Percentiles rank a stretch among this genome's conserved stretches.
Conservation (phyloP, 2,888 invertebrate genomes). For the Lypha dubia region DNA sequence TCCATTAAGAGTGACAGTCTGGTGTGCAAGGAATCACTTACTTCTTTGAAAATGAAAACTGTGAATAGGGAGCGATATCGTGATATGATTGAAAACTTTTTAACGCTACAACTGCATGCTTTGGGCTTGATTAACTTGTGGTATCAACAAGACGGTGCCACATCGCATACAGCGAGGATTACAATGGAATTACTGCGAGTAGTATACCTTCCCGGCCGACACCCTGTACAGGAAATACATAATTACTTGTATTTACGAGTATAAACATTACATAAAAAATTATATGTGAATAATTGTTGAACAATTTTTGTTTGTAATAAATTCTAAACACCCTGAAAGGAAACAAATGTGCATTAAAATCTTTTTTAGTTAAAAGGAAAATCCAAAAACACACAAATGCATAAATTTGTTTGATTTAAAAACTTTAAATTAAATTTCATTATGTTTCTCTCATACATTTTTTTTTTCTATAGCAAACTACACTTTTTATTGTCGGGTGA, state of each 20-base stretch:
- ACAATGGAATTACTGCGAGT: too few species aligned
- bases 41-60: too few species aligned
- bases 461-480: background rate
- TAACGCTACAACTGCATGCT: too few species aligned
- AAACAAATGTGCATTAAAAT: constrained; percentile 38
- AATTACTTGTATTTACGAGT: constrained; percentile 32
- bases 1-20: too few species aligned
- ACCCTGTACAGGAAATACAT: too few species aligned
- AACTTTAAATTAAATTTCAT: constrained; percentile 65
- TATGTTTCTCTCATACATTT: constrained; percentile 22
- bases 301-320: constrained; percentile 46
- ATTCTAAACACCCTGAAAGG: constrained; percentile 53
- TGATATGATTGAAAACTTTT: too few species aligned
- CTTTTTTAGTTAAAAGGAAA: background rate
- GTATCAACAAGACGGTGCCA: too few species aligned
- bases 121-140: too few species aligned
- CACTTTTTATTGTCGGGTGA: constrained; percentile 31
- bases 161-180: too few species aligned
- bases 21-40: too few species aligned
- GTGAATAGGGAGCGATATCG: too few species aligned
- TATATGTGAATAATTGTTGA: constrained; percentile 59
- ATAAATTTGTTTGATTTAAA: constrained; percentile 31
- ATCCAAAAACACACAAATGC: constrained; percentile 47
- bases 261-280: constrained; percentile 53
- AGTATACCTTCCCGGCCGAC: too few species aligned